A percentile compares a stretch with the other conserved stretches of the same genome.
These are phyloP conservation scores for Eunapius fragilis DNA, from an alignment of 37 sponge, comb jelly and placozoan genomes.

Conservation along the genomic window DNA sequence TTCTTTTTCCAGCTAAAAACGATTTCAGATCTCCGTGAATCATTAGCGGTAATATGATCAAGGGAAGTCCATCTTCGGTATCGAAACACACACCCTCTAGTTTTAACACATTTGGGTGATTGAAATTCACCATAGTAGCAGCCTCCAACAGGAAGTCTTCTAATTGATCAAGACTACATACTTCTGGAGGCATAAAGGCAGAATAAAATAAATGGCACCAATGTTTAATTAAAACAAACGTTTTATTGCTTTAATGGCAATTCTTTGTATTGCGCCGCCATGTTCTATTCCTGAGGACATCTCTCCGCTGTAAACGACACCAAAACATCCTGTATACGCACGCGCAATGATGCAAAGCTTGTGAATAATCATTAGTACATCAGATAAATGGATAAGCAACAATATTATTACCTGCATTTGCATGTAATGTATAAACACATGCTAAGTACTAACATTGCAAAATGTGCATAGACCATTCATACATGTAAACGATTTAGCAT, in stretches of 20 bases:
- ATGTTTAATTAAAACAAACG: neutral
- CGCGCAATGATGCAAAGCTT: neutral
- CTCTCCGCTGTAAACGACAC: neutral
- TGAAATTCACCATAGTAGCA: constrained; percentile 7
- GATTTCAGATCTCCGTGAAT: constrained; percentile 22
- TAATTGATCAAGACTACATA: neutral
- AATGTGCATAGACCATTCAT: no score
- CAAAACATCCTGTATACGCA: neutral
- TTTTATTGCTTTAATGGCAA: neutral
- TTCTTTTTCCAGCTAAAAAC: constrained; percentile 2
- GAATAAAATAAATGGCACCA: no score
- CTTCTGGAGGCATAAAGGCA: neutral
- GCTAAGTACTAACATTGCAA: no score
- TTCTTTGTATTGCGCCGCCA: neutral
- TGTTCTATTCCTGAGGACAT: neutral
- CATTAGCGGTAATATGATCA: constrained; percentile 22
- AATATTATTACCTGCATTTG: no score
- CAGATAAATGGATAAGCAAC: no score
- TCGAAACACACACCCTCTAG: constrained; percentile 41
- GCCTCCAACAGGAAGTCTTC: constrained; percentile 27
- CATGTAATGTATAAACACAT: no score
- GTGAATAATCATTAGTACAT: neutral
- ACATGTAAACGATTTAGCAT: no score
- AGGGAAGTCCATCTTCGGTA: constrained; percentile 16
- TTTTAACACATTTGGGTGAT: constrained; percentile 30